A percentile compares a stretch with the other conserved stretches of the same genome.
phyloP scores from a whole-genome alignment of 2,797 vertebrate species.

The Lagocephalus sceleratus region DNA sequence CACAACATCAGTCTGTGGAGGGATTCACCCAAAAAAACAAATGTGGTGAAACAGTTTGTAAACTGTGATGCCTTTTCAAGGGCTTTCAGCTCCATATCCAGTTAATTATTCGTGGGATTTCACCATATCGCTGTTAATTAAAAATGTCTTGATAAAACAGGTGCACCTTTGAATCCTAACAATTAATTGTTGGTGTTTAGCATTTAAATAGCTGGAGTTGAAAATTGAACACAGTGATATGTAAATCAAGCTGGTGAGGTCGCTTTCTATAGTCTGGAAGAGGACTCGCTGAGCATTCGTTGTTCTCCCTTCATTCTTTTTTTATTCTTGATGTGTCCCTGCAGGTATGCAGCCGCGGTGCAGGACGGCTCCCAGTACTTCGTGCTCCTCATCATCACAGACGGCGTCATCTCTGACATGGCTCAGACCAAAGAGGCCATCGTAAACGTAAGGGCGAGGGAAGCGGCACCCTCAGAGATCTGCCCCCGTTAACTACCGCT shows the following conservation, averaged over 20 bases:
- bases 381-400: constrained; percentile 94
- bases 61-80: not conserved
- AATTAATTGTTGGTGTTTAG: constrained; percentile 31
- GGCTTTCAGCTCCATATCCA: constrained; percentile 1
- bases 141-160: constrained; percentile 56
- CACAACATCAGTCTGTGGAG: not conserved
- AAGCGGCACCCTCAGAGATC: not conserved
- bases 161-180: not conserved
- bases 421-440: constrained; percentile 98
- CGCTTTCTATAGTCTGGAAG: not conserved
- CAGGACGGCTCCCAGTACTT: constrained; percentile 96
- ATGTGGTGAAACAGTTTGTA: constrained; percentile 1
- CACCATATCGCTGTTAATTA: constrained; percentile 43
- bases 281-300: not conserved
- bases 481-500: not conserved
- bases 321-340: constrained; percentile 6
- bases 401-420: constrained; percentile 97
- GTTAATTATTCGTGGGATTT: constrained; percentile 52
- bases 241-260: no score
- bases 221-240: no score
- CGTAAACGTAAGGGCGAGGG: constrained; percentile 84
- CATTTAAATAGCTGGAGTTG: constrained; percentile 42
- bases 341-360: constrained; percentile 85
- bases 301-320: constrained; percentile 8
- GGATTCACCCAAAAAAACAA: constrained; percentile 10